Evolutionary conservation across 2,888 invertebrate species (phyloP).

Genomic region (Pheosia tremula): DNA sequence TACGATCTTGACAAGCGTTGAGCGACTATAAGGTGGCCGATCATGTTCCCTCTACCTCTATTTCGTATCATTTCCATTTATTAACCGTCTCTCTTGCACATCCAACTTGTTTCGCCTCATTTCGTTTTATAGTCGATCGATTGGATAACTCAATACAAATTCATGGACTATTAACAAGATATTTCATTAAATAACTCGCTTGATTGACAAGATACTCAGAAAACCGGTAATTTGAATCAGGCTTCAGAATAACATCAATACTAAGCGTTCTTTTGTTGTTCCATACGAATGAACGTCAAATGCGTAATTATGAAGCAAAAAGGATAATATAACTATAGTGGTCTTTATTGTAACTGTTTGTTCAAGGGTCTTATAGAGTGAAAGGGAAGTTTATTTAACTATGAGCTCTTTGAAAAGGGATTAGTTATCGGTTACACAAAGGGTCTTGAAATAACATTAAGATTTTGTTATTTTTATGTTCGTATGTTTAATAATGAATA

Average conservation of each 20-base stretch:
- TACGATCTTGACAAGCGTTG: too few species aligned
- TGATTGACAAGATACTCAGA: not conserved
- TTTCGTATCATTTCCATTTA: too few species aligned
- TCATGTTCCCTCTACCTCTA: too few species aligned
- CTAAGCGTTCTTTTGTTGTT: constrained; percentile 21
- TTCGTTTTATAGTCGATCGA: too few species aligned
- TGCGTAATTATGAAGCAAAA: not conserved
- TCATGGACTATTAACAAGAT: not conserved
- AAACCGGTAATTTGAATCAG: not conserved
- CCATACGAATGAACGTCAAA: not conserved
- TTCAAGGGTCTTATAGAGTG: constrained; percentile 15
- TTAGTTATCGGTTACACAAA: constrained; percentile 34
- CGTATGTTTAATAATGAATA: not conserved
- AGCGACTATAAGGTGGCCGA: too few species aligned
- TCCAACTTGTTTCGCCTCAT: too few species aligned
- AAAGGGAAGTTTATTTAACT: constrained; percentile 25
- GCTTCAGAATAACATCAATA: not conserved
- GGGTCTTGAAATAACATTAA: constrained; percentile 1
- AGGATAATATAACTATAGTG: not conserved
- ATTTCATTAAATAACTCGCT: not conserved
- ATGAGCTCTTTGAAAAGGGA: constrained; percentile 32
- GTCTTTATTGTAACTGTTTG: constrained; percentile 14
- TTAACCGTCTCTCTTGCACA: too few species aligned
- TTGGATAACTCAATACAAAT: not conserved
- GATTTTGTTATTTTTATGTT: constrained; percentile 1